These are phyloP conservation scores for Nibea coibor DNA, from an alignment of 2,113 vertebrate genomes.

Conservation along the genomic window DNA sequence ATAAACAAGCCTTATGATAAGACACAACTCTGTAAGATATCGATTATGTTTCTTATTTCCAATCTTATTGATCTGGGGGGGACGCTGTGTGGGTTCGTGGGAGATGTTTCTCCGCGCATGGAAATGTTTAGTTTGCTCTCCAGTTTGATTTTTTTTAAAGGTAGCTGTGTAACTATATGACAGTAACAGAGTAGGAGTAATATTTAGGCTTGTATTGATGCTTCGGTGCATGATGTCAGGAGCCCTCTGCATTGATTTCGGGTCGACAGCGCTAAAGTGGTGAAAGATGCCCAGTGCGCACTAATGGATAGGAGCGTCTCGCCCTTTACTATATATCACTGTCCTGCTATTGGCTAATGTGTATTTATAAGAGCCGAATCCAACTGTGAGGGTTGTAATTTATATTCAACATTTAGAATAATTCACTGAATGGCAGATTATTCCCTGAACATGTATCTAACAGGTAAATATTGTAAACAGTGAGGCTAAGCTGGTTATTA, in stretches of 20 bases:
- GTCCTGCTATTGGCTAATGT: constrained; percentile 43
- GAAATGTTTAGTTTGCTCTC: constrained; percentile 16
- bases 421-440: not conserved
- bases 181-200: constrained; percentile 20
- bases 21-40: constrained; percentile 77
- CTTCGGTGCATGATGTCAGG: not conserved
- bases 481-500: not conserved
- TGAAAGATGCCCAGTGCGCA: constrained; percentile 62
- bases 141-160: not conserved
- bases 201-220: constrained; percentile 1
- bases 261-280: constrained; percentile 45
- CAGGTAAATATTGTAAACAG: not conserved
- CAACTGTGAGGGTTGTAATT: constrained; percentile 14
- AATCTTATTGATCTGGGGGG: not conserved
- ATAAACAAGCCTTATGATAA: constrained; percentile 84
- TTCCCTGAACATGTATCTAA: not conserved
- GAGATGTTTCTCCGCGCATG: not conserved
- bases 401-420: not conserved
- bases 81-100: not conserved
- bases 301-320: constrained; percentile 60
- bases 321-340: constrained; percentile 42
- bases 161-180: constrained; percentile 15
- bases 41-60: not conserved
- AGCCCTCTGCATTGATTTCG: constrained; percentile 44
- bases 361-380: constrained; percentile 28